Conservation (phyloP, 2,888 invertebrate genomes). For the Drosophila neonasuta region DNA sequence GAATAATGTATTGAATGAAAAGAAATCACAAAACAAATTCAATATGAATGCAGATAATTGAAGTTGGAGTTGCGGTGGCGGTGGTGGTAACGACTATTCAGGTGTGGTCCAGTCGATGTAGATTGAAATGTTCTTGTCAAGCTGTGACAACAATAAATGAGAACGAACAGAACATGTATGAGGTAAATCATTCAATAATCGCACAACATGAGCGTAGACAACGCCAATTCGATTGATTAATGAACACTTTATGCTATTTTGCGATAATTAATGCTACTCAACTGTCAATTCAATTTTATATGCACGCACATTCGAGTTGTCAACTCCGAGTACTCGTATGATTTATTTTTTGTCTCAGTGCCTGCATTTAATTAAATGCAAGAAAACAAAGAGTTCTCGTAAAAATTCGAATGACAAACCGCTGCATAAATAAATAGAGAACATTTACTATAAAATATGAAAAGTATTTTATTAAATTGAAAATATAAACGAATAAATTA, state of each 20-base stretch:
- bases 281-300: slow-evolving; percentile 50
- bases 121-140: slow-evolving; percentile 72
- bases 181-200: slow-evolving; percentile 33
- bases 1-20: slow-evolving; percentile 28
- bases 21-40: slow-evolving; percentile 8
- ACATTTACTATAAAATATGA: not conserved
- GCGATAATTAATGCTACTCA: slow-evolving; percentile 55
- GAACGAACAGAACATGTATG: slow-evolving; percentile 16
- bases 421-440: not conserved
- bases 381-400: not conserved
- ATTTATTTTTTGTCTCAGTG: slow-evolving; percentile 20
- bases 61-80: slow-evolving; percentile 5
- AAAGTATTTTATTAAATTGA: not conserved
- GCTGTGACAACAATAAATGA: slow-evolving; percentile 41
- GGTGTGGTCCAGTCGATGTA: slow-evolving; percentile 62
- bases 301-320: slow-evolving; percentile 51
- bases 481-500: not conserved
- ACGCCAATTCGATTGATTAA: slow-evolving; percentile 62
- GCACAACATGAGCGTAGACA: slow-evolving; percentile 45
- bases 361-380: slow-evolving; percentile 23
- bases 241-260: slow-evolving; percentile 44
- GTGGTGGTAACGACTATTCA: slow-evolving; percentile 27
- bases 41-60: slow-evolving; percentile 24
- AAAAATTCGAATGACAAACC: not conserved
- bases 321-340: slow-evolving; percentile 7